Evolutionary conservation across 2,888 invertebrate genomes (phyloP).

Genomic region (Polymixis flavicincta): DNA sequence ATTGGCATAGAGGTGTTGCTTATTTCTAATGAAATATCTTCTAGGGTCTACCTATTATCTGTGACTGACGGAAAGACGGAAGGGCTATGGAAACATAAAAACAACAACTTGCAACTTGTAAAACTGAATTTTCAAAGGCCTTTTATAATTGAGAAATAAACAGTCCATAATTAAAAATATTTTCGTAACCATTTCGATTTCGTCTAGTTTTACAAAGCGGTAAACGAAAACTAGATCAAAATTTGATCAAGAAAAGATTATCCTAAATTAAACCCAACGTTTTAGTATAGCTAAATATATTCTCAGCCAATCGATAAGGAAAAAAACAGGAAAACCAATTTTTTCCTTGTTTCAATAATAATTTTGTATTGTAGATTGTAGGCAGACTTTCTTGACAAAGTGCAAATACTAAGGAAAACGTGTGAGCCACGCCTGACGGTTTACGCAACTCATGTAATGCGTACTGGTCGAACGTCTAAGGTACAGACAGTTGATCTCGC

Average conservation of each 20-base stretch:
- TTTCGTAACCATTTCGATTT: neutral
- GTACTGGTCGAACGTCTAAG: neutral
- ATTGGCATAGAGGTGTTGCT: too few relatives aligned
- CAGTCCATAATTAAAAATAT: neutral
- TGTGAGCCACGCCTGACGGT: slow-evolving; percentile 5
- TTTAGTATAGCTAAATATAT: slow-evolving; percentile 14
- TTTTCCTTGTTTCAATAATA: slow-evolving; percentile 52
- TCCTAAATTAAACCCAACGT: slow-evolving; percentile 12
- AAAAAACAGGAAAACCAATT: slow-evolving; percentile 25
- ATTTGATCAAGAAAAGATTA: slow-evolving; percentile 1
- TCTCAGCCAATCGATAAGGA: slow-evolving; percentile 36
- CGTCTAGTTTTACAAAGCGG: neutral
- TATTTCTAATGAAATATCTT: too few relatives aligned
- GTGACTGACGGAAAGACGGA: too few relatives aligned
- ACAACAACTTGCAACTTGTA: neutral
- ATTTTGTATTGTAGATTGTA: slow-evolving; percentile 21
- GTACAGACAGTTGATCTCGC: too few relatives aligned
- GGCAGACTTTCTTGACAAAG: slow-evolving; percentile 39
- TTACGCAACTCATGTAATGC: slow-evolving; percentile 14
- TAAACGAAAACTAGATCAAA: neutral
- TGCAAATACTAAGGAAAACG: slow-evolving; percentile 40
- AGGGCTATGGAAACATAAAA: neutral
- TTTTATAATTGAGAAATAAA: neutral
- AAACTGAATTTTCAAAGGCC: neutral
- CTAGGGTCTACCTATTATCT: too few relatives aligned